A percentile compares a stretch with the other conserved stretches of the same genome.
These are phyloP conservation scores for Pteromalus puparum DNA, from an alignment of 1,140 invertebrate genomes.

Conservation along the genomic window DNA sequence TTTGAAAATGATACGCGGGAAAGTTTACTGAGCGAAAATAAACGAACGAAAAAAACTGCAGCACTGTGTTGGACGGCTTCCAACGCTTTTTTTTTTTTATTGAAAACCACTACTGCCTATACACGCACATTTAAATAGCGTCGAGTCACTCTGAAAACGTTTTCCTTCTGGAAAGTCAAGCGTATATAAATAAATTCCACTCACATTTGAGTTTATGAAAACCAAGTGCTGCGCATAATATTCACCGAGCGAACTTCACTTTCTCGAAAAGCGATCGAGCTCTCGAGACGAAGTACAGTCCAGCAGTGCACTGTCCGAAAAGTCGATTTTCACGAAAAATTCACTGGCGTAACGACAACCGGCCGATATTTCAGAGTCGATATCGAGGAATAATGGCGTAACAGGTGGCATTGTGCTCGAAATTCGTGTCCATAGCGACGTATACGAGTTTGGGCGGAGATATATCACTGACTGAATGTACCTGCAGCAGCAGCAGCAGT, in stretches of 20 bases:
- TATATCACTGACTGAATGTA: not conserved
- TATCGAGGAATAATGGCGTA: slow-evolving; percentile 38
- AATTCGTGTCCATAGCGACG: slow-evolving; percentile 16
- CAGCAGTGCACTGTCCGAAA: not conserved
- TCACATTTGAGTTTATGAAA: not conserved
- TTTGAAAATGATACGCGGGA: not conserved
- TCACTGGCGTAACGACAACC: not conserved
- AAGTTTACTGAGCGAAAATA: not conserved
- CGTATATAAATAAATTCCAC: slow-evolving; percentile 9
- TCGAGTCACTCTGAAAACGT: slow-evolving; percentile 1
- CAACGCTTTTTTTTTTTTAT: slow-evolving; percentile 18
- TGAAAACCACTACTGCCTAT: too few species aligned
- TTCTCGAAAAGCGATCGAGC: not conserved
- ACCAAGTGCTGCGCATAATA: not conserved
- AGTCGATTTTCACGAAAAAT: slow-evolving; percentile 14
- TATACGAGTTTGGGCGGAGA: not conserved
- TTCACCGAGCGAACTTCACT: not conserved
- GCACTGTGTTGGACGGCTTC: not conserved
- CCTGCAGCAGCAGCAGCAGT: too few species aligned
- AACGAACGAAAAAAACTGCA: not conserved
- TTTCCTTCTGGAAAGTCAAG: not conserved
- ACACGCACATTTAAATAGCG: not conserved
- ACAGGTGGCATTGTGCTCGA: slow-evolving; percentile 58
- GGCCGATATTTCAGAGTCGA: not conserved
- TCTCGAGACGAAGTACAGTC: too few species aligned